These are phyloP conservation scores for Papilio polyxenes DNA, from an alignment of 1,140 invertebrate genomes.

Conservation along the genomic window DNA sequence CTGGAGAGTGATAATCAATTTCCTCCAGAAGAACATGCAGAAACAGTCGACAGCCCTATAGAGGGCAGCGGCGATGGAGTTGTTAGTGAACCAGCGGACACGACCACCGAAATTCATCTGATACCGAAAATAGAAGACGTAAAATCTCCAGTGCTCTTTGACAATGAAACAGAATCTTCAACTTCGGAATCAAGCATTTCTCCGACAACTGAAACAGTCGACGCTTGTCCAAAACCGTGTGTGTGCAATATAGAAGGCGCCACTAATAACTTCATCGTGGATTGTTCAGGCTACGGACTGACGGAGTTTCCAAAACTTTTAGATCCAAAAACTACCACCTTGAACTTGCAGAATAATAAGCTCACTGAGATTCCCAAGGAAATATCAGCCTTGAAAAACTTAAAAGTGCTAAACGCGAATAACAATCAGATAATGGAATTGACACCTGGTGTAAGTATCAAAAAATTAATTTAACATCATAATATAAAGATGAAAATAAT, in stretches of 20 bases:
- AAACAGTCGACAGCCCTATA: conserved; percentile 50
- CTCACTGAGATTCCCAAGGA: conserved; percentile 78
- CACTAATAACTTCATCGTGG: conserved; percentile 58
- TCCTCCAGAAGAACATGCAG: conserved; percentile 61
- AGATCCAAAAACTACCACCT: conserved; percentile 61
- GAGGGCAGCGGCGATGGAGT: conserved; percentile 65
- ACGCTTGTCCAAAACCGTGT: conserved; percentile 63
- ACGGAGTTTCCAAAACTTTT: conserved; percentile 65
- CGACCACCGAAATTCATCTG: conserved; percentile 46
- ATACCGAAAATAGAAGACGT: conserved; percentile 57
- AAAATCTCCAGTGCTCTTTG: conserved; percentile 42
- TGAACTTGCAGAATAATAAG: conserved; percentile 80
- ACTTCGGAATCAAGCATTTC: conserved; percentile 39
- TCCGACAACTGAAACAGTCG: conserved; percentile 28
- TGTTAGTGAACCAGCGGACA: conserved; percentile 52
- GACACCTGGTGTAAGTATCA: conserved; percentile 65
- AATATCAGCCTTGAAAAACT: conserved; percentile 72
- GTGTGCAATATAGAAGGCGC: conserved; percentile 65
- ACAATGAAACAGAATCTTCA: conserved; percentile 42
- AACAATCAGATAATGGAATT: conserved; percentile 78
- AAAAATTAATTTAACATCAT: not conserved
- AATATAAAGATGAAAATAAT: too few species aligned
- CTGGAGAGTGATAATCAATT: conserved; percentile 68
- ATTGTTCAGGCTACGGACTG: conserved; percentile 68
- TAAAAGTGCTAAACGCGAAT: conserved; percentile 77